A percentile compares a stretch with the other conserved stretches of the same genome.
Evolutionary conservation across 2,797 vertebrate genomes (phyloP).

Genomic region (Percopsis omiscomaycus): DNA sequence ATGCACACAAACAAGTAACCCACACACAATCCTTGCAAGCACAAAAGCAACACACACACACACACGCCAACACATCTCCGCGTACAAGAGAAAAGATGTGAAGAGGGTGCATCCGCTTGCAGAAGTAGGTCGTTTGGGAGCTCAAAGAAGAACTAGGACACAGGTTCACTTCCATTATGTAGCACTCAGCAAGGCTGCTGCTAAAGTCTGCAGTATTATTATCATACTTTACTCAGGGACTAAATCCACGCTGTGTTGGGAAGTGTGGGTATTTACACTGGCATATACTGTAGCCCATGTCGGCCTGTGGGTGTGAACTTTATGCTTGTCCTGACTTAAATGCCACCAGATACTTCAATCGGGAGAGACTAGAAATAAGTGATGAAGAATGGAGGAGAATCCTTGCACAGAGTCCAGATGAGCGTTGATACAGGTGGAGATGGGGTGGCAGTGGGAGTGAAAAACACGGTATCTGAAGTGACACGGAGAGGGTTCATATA

Average conservation of each 20-base stretch:
- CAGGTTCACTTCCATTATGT: constrained; percentile 41
- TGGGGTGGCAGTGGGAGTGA: too few relatives aligned
- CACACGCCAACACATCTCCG: not conserved
- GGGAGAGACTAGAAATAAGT: too few relatives aligned
- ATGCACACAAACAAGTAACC: not conserved
- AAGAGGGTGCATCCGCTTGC: not conserved
- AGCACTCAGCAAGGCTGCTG: constrained; percentile 12
- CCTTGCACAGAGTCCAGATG: too few relatives aligned
- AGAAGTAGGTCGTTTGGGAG: constrained; percentile 60
- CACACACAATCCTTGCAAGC: not conserved
- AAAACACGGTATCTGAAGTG: too few relatives aligned
- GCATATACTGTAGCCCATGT: too few relatives aligned
- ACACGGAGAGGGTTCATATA: too few relatives aligned
- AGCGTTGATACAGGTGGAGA: too few relatives aligned
- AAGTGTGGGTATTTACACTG: not conserved
- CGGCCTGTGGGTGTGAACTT: too few relatives aligned
- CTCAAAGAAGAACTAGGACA: constrained; percentile 43
- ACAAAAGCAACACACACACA: not conserved
- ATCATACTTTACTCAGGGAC: not conserved
- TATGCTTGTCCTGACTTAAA: too few relatives aligned
- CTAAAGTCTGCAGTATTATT: constrained; percentile 6
- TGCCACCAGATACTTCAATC: too few relatives aligned
- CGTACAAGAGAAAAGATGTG: not conserved
- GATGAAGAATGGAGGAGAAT: too few relatives aligned
- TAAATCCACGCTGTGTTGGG: not conserved